Base-by-base conservation (phyloP, 2,797 vertebrate genomes). In the Percopsis omiscomaycus region DNA sequence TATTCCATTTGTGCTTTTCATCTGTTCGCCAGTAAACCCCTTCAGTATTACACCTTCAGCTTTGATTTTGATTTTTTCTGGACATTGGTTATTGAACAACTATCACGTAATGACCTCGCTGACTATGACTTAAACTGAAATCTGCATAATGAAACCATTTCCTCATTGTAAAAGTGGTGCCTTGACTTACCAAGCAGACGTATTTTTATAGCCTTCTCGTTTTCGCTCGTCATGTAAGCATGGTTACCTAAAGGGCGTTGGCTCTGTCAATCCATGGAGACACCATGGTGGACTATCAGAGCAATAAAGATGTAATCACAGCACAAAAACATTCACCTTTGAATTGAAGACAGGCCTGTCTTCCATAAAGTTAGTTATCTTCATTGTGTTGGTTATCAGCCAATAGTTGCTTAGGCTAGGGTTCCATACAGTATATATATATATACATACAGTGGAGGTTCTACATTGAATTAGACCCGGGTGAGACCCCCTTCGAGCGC, bases 261-360 rank as follows among this genome's bases (percentile, higher is more conserved):
- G 51, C 9, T 61, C 48, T 55, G 44, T 68, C 58, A 69, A 64
- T 64, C 11, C 3, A 16, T 66, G 11, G 13, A 53, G 61, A 70
- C 50, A 59, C 27, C 6, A 42, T 71, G 62, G 28, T 51, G 61
- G 54, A 62, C 8, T 37, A 49, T 60, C 50, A 6, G 10, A 1
- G 61, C 64, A 77, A 74, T 85, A 85, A 85, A 86, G 69, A 78
- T 78, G 22, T 15, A 57, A 68, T 55, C 42, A 47, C 13, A 14
- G 69, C 53, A 81, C 69, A 62, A 64, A 62, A 59, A 1, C 5
- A 14, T 14, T 32, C 5, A 28, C 44, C 42, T 49, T 37, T 5
- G 0, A 28, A 49, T 3, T 22, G 14, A 57, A 55, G 37, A 12
- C 29, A 46, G 1, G 15, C 55, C 32, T 55, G 14, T 10, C 44